These are phyloP conservation scores for Danio choprae DNA, from an alignment of 2,797 vertebrate species.

Conservation along the genomic window DNA sequence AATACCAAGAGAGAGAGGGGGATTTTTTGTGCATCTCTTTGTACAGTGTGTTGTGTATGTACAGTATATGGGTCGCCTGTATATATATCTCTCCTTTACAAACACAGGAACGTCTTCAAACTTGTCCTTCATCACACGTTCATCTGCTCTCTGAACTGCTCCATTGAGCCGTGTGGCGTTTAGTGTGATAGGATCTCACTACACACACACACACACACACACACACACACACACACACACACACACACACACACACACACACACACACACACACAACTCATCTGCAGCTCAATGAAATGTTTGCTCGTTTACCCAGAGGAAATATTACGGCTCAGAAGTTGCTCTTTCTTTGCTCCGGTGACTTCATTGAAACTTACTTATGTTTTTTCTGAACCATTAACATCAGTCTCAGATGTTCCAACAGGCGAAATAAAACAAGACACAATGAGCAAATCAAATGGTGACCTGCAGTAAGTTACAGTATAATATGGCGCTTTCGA, in stretches of 20 bases:
- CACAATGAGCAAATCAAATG: background rate
- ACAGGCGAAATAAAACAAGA: background rate
- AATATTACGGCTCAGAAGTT: slow-evolving; percentile 15
- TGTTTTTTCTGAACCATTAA: slow-evolving; percentile 11
- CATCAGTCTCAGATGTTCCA: background rate
- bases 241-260: slow-evolving; percentile 13
- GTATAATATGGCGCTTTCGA: too few species aligned
- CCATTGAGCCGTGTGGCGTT: slow-evolving; percentile 22
- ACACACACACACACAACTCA: background rate
- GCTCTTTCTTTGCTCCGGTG: slow-evolving; percentile 24
- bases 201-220: slow-evolving; percentile 23
- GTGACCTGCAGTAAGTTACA: background rate
- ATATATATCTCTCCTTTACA: slow-evolving; percentile 10
- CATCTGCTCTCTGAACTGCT: slow-evolving; percentile 42
- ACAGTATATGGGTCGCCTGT: slow-evolving; percentile 18
- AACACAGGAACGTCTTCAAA: slow-evolving; percentile 36
- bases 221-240: slow-evolving; percentile 7
- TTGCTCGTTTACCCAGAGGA: slow-evolving; percentile 25
- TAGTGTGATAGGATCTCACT: slow-evolving; percentile 51
- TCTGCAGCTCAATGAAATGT: background rate
- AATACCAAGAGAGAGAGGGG: background rate
- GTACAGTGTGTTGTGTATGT: too few species aligned
- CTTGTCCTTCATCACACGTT: slow-evolving; percentile 32
- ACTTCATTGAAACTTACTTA: slow-evolving; percentile 16
- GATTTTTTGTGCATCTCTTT: background rate